These are phyloP conservation scores for Podarcis lilfordi DNA, from an alignment of 2,797 vertebrate species.

Conservation along the genomic window DNA sequence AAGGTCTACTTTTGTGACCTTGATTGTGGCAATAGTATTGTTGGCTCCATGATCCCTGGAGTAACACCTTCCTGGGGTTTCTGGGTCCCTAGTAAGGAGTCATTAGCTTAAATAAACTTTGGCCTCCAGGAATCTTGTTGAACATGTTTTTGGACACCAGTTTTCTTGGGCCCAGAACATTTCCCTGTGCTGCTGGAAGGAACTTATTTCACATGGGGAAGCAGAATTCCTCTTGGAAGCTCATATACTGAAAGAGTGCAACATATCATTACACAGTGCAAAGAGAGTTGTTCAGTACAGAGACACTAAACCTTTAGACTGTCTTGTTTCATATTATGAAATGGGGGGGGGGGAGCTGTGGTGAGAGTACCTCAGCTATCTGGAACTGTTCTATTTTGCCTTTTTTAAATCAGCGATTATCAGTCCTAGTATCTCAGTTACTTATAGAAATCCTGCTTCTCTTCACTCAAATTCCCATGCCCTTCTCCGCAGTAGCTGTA, in stretches of 20 bases:
- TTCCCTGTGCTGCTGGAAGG: neutral
- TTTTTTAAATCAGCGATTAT: neutral
- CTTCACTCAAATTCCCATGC: neutral
- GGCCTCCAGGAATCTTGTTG: too few species aligned
- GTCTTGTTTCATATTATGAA: neutral
- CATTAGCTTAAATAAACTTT: neutral
- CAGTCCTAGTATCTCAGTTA: neutral
- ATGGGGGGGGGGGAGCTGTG: neutral
- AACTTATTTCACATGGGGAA: neutral
- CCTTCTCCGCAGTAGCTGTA: neutral
- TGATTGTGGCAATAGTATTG: neutral
- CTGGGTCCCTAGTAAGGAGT: neutral
- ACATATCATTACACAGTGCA: neutral
- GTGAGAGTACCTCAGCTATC: neutral
- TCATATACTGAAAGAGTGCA: neutral
- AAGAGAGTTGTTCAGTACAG: neutral
- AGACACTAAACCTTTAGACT: neutral
- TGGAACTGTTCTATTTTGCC: neutral
- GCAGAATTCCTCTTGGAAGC: neutral
- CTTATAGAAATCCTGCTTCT: neutral
- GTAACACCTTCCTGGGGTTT: neutral
- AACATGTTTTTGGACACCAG: neutral
- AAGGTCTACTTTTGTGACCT: neutral
- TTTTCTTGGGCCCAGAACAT: neutral
- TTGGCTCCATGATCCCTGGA: neutral